Conservation (phyloP, 2,113 vertebrate genomes). For the Danionella cerebrum region DNA sequence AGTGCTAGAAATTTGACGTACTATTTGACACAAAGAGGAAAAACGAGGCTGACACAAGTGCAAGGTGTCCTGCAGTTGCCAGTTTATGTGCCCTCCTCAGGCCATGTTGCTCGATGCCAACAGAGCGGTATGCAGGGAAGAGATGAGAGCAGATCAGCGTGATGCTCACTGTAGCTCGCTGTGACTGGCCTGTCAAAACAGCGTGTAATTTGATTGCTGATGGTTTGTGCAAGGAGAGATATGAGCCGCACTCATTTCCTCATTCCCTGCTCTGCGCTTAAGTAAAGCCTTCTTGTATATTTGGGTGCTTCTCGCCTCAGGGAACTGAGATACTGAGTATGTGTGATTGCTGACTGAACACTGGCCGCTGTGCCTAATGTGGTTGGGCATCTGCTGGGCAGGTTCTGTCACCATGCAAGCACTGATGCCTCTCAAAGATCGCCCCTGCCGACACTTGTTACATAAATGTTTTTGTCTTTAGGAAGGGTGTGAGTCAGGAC, state of each 20-base stretch:
- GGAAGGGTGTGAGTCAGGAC: conserved; percentile 68
- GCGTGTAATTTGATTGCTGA: conserved; percentile 16
- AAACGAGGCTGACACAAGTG: neutral
- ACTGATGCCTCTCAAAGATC: too few relatives aligned
- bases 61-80: conserved; percentile 9
- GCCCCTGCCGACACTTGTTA: conserved; percentile 43
- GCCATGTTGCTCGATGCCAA: neutral
- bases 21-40: neutral
- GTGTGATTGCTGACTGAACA: neutral
- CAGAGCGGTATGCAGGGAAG: neutral
- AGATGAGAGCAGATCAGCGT: neutral
- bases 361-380: conserved; percentile 21
- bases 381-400: conserved; percentile 43
- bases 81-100: neutral
- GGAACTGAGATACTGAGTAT: neutral
- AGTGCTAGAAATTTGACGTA: neutral
- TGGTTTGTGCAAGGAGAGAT: neutral
- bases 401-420: conserved; percentile 30
- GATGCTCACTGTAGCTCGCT: neutral
- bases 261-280: neutral
- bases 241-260: too few relatives aligned
- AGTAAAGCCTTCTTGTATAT: conserved; percentile 5
- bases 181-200: neutral
- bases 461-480: conserved; percentile 51
- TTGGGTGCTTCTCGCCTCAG: neutral